Base-by-base conservation (phyloP, 2,888 invertebrate genomes). In the Nysson spinosus region DNA sequence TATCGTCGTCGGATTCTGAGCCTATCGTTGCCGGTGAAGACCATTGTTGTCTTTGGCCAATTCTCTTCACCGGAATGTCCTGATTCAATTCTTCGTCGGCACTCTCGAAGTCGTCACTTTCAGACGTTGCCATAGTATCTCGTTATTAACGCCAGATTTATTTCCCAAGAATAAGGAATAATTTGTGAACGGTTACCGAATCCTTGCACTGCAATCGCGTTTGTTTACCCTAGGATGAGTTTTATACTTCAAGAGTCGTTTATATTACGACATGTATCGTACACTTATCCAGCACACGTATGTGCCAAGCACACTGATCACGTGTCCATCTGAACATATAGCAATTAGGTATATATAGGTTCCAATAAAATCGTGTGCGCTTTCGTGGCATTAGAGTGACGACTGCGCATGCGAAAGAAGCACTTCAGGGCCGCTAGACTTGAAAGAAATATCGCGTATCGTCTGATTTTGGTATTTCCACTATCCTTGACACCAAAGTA, bases 81-180 rank as follows among this genome's bases (percentile, higher is more conserved):
- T 72, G 79, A 50, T 87, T 88, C 66, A 89, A 87, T 24, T 92
- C 93, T 80, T 94, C 94, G 77, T 94, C 93, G 3, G 94, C 94
- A 87, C 94, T 94, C 86, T 93, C 93, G 83, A 93, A 94, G 81
- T 90, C 92, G 78, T 93, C 94, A 85, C 93, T 93, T 69, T 93
- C 94, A 70, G 93, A 93, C 26, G 92, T 90, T 79, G 91, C 90
- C 93, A 93, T 93, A 69, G 71, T 76, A 44, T 12, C 32, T 42
- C 11, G 6, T 4, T 14, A n/a, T 16, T 22, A 17, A 20, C 30
- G 26, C 28, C 12, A 12, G 43, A 9, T 47, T 37, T 42, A 42
- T 9, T 5, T 20, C 16, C n/a, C 3, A 26, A n/a, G n/a, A n/a
- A n/a, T n/a, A n/a, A n/a, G n/a, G n/a, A n/a, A n/a, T n/a, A n/a